Base-by-base conservation (phyloP, 2,113 vertebrate genomes). In the Numenius arquata region DNA sequence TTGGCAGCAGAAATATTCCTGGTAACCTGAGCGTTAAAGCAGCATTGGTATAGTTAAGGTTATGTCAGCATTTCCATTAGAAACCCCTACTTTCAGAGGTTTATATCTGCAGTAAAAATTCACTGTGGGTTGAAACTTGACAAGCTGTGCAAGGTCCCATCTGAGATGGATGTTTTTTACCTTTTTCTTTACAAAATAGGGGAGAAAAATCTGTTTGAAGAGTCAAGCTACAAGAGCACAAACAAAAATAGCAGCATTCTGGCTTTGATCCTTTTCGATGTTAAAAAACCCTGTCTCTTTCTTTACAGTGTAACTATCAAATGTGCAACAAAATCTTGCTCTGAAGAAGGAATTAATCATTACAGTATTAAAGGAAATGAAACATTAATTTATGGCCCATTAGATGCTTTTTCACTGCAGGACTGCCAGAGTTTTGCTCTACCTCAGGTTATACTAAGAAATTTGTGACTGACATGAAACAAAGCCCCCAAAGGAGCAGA, bases 1-100 rank as follows among this genome's bases (percentile, higher is more conserved):
- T 97, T 98, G 97, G 97, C 98, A 98, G 96, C 95, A 97, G 94
- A 92, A 97, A 96, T 95, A 96, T 95, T 95, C 95, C 96, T 93
- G 63, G 95, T 98, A 98, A 98, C 97, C 95, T 93, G 94, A 98
- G 98, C 92, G 80, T 98, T 97, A 96, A 55, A 41, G 88, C 88
- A 36, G 96, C 82, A 40, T 26, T 84, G 90, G 87, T 96, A 65
- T 62, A 97, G 96, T 97, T 97, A 97, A 96, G 91, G 96, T 88
- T 86, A 93, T 96, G 96, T 97, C 97, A 90, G 96, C 89, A 96
- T 96, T 92, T 95, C 96, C 97, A 96, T 97, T 71, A 55, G 82
- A 87, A 94, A 61, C 85, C 84, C 82, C 74, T 95, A 26, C 66
- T 94, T 97, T 97, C 58, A 58, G 74, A 80, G 90, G 96, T 97